Base-by-base conservation (phyloP, 1,140 invertebrate genomes). In the Brachionus manjavacas region DNA sequence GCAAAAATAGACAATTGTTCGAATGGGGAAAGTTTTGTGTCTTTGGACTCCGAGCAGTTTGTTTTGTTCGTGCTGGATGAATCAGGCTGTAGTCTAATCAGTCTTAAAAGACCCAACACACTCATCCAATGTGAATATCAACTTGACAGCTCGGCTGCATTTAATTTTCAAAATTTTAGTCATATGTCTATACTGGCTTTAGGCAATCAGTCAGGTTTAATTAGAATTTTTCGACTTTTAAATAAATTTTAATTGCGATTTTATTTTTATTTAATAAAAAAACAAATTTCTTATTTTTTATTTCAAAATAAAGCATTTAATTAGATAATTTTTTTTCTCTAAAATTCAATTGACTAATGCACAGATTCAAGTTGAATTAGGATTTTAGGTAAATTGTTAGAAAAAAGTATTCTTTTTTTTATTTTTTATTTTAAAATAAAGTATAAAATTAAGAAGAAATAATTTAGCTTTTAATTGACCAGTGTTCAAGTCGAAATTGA, bases 221-320 rank as follows among this genome's bases (percentile, higher is more conserved):
- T 76, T n/a, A 46, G 72, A 76, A 25, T 76, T 76, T 76, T 76
- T 46, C 20, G 46, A 25, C 31, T 76, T 49, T n/a, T 76, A 23
- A 23, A 49, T 49, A 43, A 76, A 49, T 76, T 49, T 49, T 76
- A 76, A 46, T 46, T 46, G 11, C 14, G 43, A 14, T 70, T 43
- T 76, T 76, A 43, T 70, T 43, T 76, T 76, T 23, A 20, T 76
- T 49, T 76, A 16, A 39, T 20, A 20, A 35, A 35, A 35, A 35
- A 35, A 28, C n/a, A 7, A 35, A 35, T 35, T 35, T 35, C 25
- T 76, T 14, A 28, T 4, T 16, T 52, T 12, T 74, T 41, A 23
- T 74, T 74, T 41, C 14, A 20, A 28, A 74, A 43, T 23, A 74
- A 74, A 35, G 31, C 41, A 74, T 43, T n/a, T 46, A 74, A 43